These are phyloP conservation scores for Pachymerium ferrugineum DNA, from an alignment of 2,888 invertebrate genomes.

Conservation along the genomic window DNA sequence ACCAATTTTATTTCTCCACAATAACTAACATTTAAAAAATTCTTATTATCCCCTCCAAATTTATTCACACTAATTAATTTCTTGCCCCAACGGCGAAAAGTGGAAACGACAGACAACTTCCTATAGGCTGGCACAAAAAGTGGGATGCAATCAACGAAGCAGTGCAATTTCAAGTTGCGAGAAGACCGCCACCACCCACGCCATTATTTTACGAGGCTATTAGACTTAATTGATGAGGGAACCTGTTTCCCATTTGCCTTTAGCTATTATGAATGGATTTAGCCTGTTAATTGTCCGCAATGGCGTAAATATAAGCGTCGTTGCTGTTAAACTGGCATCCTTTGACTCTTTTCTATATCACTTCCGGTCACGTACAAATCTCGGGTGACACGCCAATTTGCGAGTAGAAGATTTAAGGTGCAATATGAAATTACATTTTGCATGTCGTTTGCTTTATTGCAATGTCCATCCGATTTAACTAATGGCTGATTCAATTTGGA, in stretches of 20 bases:
- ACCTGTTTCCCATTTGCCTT: background rate
- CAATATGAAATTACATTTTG: too few relatives aligned
- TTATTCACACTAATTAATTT: conserved; percentile 9
- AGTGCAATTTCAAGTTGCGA: background rate
- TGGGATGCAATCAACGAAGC: background rate
- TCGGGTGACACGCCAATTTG: too few relatives aligned
- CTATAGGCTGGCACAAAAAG: background rate
- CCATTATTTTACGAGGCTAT: conserved; percentile 13
- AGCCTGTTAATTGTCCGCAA: background rate
- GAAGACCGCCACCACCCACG: background rate
- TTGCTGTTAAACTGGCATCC: background rate
- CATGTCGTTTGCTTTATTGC: too few relatives aligned
- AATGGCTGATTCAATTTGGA: too few relatives aligned
- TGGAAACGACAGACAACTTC: conserved; percentile 13
- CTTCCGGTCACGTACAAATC: too few relatives aligned
- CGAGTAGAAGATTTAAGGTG: too few relatives aligned
- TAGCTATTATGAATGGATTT: conserved; percentile 3
- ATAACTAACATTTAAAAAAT: background rate
- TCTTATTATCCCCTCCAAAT: background rate
- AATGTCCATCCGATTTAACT: too few relatives aligned
- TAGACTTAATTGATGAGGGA: conserved; percentile 4
- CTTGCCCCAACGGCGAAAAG: background rate
- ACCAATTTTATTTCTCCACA: background rate
- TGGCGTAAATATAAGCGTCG: background rate
- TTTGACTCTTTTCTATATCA: background rate